Conservation (phyloP, 2,888 invertebrate species). For the Molorchus minor region DNA sequence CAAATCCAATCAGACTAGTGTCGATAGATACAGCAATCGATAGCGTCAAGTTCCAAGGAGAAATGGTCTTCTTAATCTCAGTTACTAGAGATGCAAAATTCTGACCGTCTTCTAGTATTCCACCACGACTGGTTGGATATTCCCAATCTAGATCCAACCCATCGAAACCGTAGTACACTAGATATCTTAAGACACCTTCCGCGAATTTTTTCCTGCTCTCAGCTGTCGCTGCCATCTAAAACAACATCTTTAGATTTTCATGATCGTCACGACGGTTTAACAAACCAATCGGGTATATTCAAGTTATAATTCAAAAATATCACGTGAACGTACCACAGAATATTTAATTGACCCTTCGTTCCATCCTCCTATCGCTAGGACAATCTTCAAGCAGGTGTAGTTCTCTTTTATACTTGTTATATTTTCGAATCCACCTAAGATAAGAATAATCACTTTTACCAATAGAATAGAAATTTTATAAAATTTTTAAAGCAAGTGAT, state of each 20-base stretch:
- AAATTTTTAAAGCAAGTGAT: no score
- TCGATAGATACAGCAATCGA: slow-evolving; percentile 64
- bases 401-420: slow-evolving; percentile 66
- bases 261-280: no score
- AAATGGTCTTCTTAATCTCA: slow-evolving; percentile 59
- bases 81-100: slow-evolving; percentile 55
- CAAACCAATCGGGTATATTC: not conserved
- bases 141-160: slow-evolving; percentile 80
- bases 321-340: slow-evolving; percentile 57
- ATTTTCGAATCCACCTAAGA: slow-evolving; percentile 65
- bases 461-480: no score
- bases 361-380: slow-evolving; percentile 74
- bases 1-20: slow-evolving; percentile 51
- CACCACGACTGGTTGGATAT: slow-evolving; percentile 70
- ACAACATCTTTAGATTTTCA: slow-evolving; percentile 9
- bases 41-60: slow-evolving; percentile 59
- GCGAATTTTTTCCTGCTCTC: slow-evolving; percentile 60
- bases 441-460: not conserved
- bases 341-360: slow-evolving; percentile 66
- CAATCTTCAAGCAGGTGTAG: slow-evolving; percentile 66
- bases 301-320: slow-evolving; percentile 19
- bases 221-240: slow-evolving; percentile 60
- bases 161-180: slow-evolving; percentile 69
- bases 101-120: slow-evolving; percentile 53
- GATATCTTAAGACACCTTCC: slow-evolving; percentile 53